Percentiles rank a stretch among this genome's conserved stretches.
These are phyloP conservation scores for Leptocoma aspasia DNA, from an alignment of 2,113 vertebrate genomes.

Conservation along the genomic window DNA sequence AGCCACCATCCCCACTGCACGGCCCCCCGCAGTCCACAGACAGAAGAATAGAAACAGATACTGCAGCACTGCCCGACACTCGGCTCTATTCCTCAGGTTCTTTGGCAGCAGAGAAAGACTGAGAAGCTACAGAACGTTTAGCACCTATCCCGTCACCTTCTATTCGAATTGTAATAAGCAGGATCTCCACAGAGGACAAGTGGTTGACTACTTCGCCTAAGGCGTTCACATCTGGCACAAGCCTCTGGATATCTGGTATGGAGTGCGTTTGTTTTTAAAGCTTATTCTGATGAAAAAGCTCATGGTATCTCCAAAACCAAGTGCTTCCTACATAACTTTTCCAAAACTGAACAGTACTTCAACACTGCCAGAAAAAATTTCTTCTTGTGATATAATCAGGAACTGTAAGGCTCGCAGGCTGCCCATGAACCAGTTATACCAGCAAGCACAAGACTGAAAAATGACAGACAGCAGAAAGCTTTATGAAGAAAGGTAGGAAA, in stretches of 20 bases:
- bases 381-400: not conserved
- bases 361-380: not conserved
- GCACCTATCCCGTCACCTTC: not conserved
- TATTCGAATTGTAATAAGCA: not conserved
- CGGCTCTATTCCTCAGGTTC: not conserved
- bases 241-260: not conserved
- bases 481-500: not conserved
- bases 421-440: not conserved
- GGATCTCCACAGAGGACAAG: not conserved
- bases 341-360: not conserved
- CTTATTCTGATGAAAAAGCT: not conserved
- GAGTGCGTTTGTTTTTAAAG: not conserved
- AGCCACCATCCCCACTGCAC: not conserved
- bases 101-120: not conserved
- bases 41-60: not conserved
- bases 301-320: not conserved
- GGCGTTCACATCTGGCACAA: not conserved
- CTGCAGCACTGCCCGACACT: not conserved
- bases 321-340: not conserved
- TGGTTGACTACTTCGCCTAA: not conserved
- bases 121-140: not conserved
- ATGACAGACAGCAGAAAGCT: not conserved
- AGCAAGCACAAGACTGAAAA: not conserved
- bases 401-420: not conserved
- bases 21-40: accelerated